Base-by-base conservation (phyloP, 2,113 vertebrate species). In the Hippocampus mohnikei region DNA sequence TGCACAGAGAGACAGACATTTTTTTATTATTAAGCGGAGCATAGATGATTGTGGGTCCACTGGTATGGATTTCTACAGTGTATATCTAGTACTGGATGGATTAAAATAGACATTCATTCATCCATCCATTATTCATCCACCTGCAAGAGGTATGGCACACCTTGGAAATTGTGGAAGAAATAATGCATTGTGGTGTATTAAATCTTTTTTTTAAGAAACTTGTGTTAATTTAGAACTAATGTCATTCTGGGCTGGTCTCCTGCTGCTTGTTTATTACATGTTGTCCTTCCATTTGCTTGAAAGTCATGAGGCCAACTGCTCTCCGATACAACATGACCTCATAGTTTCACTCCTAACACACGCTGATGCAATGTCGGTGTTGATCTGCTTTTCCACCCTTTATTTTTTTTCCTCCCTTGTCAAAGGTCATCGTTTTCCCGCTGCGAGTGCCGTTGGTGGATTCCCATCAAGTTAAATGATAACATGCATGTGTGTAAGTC, bases 341-440 rank as follows among this genome's bases (percentile, higher is more conserved):
- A 50, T n/a, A 16, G 1, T 29, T 20, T 50, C 40, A 42, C 10
- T 66, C 25, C 37, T 5, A n/a, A n/a, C 58, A 63, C 18, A 44
- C 53, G 56, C 37, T 21, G 61, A 63, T 63, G 5, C 16, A 48
- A 61, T 29, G 41, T 61, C 44, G 50, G 20, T 33, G 25, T 21
- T 20, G 4, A 69, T 12, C 3, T 11, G 18, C 55, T 53, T 59
- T 10, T 42, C 37, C 13, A 21, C 56, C n/a, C 67, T 25, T 40
- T 60, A 33, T 9, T 42, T 50, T 50, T 58, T 4, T 37, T 37
- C 33, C 56, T 44, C 70, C 64, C 53, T 42, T 56, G 55, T 72
- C 67, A 75, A 81, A 88, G 77, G 82, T 84, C 82, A 74, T 16
- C 29, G 46, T 77, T 44, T 40, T 82, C 76, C 64, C 73, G 69